phyloP scores from a whole-genome alignment of 2,113 vertebrate species.

The Mesoclemmys tuberculata region DNA sequence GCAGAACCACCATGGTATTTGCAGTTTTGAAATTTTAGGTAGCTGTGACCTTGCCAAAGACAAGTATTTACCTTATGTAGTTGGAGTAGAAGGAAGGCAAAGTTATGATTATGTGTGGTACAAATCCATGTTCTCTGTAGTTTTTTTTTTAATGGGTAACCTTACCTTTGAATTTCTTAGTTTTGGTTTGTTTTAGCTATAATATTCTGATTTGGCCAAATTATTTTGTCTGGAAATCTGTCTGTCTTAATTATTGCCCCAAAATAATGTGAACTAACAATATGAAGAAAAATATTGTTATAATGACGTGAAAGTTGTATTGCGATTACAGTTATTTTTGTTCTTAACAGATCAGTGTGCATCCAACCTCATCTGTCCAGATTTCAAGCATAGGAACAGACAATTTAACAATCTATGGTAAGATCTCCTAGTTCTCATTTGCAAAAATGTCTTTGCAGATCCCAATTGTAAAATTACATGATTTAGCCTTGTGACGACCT shows the following conservation, averaged over 20 bases:
- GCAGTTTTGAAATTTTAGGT: not conserved
- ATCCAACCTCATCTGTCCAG: accelerated
- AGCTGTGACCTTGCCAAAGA: not conserved
- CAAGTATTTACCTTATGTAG: not conserved
- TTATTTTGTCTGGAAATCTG: not conserved
- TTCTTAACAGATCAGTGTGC: not conserved
- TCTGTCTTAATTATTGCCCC: not conserved
- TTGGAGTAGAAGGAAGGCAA: not conserved
- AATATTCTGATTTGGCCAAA: not conserved
- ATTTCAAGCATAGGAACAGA: accelerated
- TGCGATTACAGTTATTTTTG: not conserved
- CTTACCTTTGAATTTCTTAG: not conserved
- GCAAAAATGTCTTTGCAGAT: accelerated
- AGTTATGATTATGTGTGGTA: not conserved
- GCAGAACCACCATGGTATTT: not conserved
- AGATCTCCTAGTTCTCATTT: not conserved
- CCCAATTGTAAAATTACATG: no score
- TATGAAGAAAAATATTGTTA: accelerated
- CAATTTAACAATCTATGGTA: accelerated
- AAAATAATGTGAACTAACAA: not conserved
- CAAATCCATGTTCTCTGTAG: not conserved
- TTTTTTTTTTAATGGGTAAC: not conserved
- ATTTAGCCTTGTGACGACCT: accelerated
- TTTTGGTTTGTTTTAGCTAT: not conserved
- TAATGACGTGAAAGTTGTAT: not conserved